phyloP scores from a whole-genome alignment of 2,113 vertebrate genomes.

The Megatriorchis doriae region DNA sequence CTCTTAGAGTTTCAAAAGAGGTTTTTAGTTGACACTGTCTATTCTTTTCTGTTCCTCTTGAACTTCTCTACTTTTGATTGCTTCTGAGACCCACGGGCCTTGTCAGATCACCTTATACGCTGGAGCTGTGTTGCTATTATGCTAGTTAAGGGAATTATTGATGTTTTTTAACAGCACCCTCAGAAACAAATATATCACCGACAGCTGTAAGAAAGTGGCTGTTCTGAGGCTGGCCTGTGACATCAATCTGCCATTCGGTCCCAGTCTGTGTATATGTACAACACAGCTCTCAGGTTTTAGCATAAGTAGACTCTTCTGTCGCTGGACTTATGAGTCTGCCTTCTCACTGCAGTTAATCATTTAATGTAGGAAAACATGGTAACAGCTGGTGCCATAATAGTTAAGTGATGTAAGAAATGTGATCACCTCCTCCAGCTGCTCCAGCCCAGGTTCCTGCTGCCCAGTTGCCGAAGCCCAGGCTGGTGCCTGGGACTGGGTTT shows the following conservation, averaged over 20 bases:
- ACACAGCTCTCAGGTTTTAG: not conserved
- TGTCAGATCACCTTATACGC: not conserved
- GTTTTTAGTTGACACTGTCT: not conserved
- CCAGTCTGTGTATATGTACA: not conserved
- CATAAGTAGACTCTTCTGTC: not conserved
- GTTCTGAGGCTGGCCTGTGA: not conserved
- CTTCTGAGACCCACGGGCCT: not conserved
- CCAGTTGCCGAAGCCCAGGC: not conserved
- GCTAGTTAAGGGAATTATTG: not conserved
- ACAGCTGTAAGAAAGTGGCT: not conserved
- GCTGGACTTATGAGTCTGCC: not conserved
- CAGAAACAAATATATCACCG: not conserved
- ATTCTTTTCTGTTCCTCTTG: not conserved
- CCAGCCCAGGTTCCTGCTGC: not conserved
- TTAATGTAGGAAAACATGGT: not conserved
- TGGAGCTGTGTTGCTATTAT: not conserved
- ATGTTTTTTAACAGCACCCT: not conserved
- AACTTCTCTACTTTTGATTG: not conserved
- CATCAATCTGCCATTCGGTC: not conserved
- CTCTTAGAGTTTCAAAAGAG: not conserved
- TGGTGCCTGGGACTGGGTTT: rapidly evolving
- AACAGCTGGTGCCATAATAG: not conserved
- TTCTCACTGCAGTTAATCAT: not conserved
- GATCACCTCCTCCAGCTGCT: not conserved
- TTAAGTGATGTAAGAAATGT: not conserved